phyloP scores from a whole-genome alignment of 1,140 invertebrate species.

The Bombus waltoni region DNA sequence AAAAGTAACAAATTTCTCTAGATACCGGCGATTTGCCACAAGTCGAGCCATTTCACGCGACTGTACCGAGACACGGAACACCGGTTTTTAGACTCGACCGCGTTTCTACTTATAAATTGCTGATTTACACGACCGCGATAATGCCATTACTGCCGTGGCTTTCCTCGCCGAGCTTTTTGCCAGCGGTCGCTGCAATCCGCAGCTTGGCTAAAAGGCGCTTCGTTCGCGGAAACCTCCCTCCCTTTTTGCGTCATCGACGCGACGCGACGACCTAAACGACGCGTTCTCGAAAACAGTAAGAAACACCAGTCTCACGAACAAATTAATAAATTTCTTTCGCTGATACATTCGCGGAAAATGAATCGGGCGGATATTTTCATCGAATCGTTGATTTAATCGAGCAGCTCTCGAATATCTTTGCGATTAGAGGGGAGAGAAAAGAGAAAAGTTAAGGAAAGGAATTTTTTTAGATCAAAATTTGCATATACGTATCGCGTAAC shows the following conservation, averaged over 20 bases:
- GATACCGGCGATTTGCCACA: not conserved
- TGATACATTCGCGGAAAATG: not conserved
- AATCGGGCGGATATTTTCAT: not conserved
- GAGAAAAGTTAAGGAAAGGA: too few species aligned
- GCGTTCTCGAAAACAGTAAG: not conserved
- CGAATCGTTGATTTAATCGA: not conserved
- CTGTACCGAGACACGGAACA: not conserved
- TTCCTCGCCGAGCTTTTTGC: slow-evolving; percentile 34
- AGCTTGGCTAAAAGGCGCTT: slow-evolving; percentile 26
- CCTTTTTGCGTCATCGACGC: not conserved
- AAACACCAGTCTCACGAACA: not conserved
- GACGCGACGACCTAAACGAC: slow-evolving; percentile 5
- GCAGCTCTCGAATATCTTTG: not conserved
- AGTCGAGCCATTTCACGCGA: slow-evolving; percentile 1
- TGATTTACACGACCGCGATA: slow-evolving; percentile 45
- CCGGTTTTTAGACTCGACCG: not conserved
- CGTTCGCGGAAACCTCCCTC: not conserved
- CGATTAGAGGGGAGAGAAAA: too few species aligned
- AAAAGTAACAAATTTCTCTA: not conserved
- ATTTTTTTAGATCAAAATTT: too few species aligned
- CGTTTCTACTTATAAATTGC: slow-evolving; percentile 41
- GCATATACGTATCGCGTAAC: too few species aligned
- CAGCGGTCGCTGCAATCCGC: slow-evolving; percentile 20
- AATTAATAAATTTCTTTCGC: not conserved
- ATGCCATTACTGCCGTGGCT: slow-evolving; percentile 39